Base-by-base conservation (phyloP, 1,140 invertebrate species). In the Bursaphelenchus mucronatus region DNA sequence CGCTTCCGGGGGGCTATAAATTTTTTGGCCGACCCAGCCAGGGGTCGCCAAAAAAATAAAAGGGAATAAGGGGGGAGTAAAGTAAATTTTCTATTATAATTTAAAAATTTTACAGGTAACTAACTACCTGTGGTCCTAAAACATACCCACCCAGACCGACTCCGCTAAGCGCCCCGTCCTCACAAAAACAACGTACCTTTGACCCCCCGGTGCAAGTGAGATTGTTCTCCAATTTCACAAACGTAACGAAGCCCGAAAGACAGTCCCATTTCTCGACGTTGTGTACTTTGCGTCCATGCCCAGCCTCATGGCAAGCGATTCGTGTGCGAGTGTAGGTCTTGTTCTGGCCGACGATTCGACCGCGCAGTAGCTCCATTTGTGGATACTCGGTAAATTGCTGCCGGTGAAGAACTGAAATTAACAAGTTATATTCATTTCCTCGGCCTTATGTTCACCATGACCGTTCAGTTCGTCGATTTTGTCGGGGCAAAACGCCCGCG, bases 261-360 rank as follows among this genome's bases (percentile, higher is more conserved):
- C 51, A 6, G 66, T n/a, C 15, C 19, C 59, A 8, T 57, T 40
- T 8, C 30, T 8, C n/a, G 8, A 21, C 30, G 30, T 17, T 0
- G 64, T 44, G 40, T 44, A 45, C 15, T 56, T 50, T 2, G 54
- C 43, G 46, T 58, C 43, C 17, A 71, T 52, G 10, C 11, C 62
- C 41, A 78, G 44, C 41, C 40, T 39, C 10, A 78, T 21, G 43
- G 67, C 65, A 4, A 74, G 45, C 78, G 70, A 49, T 78, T 74
- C 4, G 69, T 61, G 49, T 78, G 71, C 3, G 75, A 78, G 44
- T n/a, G 49, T 63, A 74, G 44, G n/a, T 45, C 15, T 72, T 30
- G 55, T 76, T 64, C 61, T 46, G 30, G 13, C 43, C 15, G 43
- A 10, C 10, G 64, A 30, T 30, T 3, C 50, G 62, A 10, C 65